Evolutionary conservation across 2,888 invertebrate genomes (phyloP).

Genomic region (Capitulum mitella): DNA sequence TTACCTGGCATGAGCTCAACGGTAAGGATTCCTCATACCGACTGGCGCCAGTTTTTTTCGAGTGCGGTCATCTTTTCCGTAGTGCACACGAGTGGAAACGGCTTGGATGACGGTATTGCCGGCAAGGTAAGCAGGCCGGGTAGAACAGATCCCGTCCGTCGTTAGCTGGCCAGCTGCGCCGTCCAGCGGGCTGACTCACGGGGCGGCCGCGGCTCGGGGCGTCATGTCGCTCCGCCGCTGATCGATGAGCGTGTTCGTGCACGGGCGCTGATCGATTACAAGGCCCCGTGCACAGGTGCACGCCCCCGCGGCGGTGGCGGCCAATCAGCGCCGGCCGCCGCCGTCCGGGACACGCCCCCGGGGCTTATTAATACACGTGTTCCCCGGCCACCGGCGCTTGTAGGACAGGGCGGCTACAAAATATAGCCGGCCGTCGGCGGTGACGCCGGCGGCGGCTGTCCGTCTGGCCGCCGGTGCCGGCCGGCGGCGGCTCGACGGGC

Average conservation of each 20-base stretch:
- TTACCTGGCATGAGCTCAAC: too few species aligned
- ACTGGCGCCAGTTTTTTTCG: too few species aligned
- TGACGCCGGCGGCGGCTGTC: neutral
- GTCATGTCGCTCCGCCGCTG: neutral
- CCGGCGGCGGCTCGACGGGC: neutral
- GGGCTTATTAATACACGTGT: conserved; percentile 17
- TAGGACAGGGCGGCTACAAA: neutral
- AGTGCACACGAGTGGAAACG: too few species aligned
- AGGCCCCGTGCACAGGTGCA: neutral
- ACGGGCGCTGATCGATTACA: neutral
- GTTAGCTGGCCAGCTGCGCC: too few species aligned
- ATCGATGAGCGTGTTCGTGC: neutral
- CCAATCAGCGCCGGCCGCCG: neutral
- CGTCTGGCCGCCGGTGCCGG: neutral
- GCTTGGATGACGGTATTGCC: too few species aligned
- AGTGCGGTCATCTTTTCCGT: too few species aligned
- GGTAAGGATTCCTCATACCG: too few species aligned
- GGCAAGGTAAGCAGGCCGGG: too few species aligned
- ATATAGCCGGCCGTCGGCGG: neutral
- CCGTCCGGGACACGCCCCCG: conserved; percentile 11
- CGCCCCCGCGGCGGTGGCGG: neutral
- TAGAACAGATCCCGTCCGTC: too few species aligned
- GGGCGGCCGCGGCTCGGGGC: neutral
- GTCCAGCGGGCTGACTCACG: neutral
- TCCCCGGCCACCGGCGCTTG: neutral